Percentiles rank a stretch among this genome's conserved stretches.
Evolutionary conservation across 1,140 invertebrate species (phyloP).

Genomic region (Drosophila ironensis): DNA sequence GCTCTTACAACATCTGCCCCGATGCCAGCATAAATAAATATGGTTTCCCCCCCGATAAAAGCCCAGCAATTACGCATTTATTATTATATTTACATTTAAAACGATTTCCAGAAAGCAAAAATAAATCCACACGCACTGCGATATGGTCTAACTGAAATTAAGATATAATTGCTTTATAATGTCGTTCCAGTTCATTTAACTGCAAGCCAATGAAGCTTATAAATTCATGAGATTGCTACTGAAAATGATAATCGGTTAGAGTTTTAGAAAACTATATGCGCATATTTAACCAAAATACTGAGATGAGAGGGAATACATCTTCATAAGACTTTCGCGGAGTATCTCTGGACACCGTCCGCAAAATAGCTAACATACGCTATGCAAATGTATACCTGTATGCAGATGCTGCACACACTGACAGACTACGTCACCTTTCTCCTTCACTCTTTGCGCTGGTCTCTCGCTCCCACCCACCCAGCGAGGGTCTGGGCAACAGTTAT

Average conservation of each 20-base stretch:
- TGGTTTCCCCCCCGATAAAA: constrained; percentile 12
- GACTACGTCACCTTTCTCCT: neutral
- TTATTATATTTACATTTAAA: constrained; percentile 23
- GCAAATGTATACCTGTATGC: constrained; percentile 50
- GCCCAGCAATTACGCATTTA: constrained; percentile 34
- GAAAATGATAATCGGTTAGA: too few species aligned
- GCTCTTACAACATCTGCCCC: constrained; percentile 7
- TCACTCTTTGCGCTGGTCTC: neutral
- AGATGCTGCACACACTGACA: constrained; percentile 38
- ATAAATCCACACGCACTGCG: too few species aligned
- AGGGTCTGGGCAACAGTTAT: constrained; percentile 50
- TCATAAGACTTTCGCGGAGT: neutral
- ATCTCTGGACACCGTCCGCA: constrained; percentile 27
- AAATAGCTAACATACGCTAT: constrained; percentile 75
- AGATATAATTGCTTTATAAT: too few species aligned
- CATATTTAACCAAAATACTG: too few species aligned
- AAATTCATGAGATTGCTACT: too few species aligned
- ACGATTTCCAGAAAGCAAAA: neutral
- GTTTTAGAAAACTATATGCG: too few species aligned
- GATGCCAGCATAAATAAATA: constrained; percentile 27
- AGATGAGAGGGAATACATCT: too few species aligned
- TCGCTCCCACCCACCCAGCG: neutral
- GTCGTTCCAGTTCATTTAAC: too few species aligned
- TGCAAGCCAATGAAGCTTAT: too few species aligned
- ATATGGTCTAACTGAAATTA: too few species aligned